These are phyloP conservation scores for Pseudomyrmex concolor DNA, from an alignment of 1,140 invertebrate genomes.

Conservation along the genomic window DNA sequence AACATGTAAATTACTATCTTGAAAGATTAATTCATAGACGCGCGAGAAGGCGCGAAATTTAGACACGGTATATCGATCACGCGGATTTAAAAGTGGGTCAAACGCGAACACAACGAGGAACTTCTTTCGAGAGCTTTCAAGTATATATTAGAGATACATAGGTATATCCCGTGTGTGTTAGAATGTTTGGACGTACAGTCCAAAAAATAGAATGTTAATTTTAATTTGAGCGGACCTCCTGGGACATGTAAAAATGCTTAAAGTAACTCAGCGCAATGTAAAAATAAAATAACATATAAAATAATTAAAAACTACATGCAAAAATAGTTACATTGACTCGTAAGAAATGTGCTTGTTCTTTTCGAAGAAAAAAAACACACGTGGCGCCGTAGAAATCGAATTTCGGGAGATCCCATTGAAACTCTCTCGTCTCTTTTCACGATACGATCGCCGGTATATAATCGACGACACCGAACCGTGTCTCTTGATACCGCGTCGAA, in stretches of 20 bases:
- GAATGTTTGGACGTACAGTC: no score
- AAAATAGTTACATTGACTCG: no score
- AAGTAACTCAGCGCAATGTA: no score
- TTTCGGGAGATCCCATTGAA: slow-evolving; percentile 30
- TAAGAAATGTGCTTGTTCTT: no score
- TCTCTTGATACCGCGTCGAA: neutral
- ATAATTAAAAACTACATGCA: no score
- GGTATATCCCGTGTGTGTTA: neutral
- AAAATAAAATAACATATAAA: no score
- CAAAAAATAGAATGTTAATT: no score
- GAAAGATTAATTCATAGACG: slow-evolving; percentile 3
- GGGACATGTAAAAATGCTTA: no score
- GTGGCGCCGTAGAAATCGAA: slow-evolving; percentile 35
- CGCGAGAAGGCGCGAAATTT: neutral
- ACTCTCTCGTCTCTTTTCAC: neutral
- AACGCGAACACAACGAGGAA: neutral
- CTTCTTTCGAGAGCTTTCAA: slow-evolving; percentile 27
- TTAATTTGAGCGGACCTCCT: no score
- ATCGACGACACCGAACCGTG: slow-evolving; percentile 15
- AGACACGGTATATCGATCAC: neutral
- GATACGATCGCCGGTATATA: neutral
- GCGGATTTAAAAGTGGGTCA: slow-evolving; percentile 1
- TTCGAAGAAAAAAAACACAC: slow-evolving; percentile 11
- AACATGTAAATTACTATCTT: neutral
- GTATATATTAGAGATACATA: slow-evolving; percentile 20